These are phyloP conservation scores for Heliconius hewitsoni DNA, from an alignment of 1,140 invertebrate genomes.

Conservation along the genomic window DNA sequence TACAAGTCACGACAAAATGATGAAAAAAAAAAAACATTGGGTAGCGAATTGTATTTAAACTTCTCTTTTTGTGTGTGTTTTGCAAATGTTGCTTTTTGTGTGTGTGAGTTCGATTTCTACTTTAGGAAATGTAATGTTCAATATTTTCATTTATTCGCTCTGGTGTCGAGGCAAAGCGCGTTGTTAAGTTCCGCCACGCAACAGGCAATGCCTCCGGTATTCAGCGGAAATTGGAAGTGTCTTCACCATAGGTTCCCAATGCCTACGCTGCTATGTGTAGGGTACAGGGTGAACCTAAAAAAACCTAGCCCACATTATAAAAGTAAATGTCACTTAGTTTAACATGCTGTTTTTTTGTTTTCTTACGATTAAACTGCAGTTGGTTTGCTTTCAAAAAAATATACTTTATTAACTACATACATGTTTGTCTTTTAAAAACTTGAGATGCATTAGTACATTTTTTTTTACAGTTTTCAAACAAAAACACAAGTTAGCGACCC, in stretches of 20 bases:
- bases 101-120: too few relatives aligned
- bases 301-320: too few relatives aligned
- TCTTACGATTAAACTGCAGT: neutral
- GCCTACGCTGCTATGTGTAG: too few relatives aligned
- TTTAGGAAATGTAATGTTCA: too few relatives aligned
- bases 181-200: too few relatives aligned
- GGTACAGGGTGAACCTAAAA: too few relatives aligned
- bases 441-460: neutral
- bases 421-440: neutral
- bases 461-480: neutral
- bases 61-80: conserved; percentile 12
- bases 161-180: too few relatives aligned
- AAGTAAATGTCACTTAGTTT: neutral
- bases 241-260: too few relatives aligned
- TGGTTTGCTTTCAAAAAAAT: neutral
- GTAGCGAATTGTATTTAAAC: conserved; percentile 17
- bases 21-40: conserved; percentile 29
- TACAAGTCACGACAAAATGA: conserved; percentile 35
- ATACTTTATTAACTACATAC: neutral
- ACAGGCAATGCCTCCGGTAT: too few relatives aligned
- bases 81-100: neutral
- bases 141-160: too few relatives aligned
- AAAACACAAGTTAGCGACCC: neutral
- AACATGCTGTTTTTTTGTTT: neutral
- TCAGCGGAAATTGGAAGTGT: too few relatives aligned